These are phyloP conservation scores for Mythimna ferrago DNA, from an alignment of 2,888 invertebrate species.

Conservation along the genomic window DNA sequence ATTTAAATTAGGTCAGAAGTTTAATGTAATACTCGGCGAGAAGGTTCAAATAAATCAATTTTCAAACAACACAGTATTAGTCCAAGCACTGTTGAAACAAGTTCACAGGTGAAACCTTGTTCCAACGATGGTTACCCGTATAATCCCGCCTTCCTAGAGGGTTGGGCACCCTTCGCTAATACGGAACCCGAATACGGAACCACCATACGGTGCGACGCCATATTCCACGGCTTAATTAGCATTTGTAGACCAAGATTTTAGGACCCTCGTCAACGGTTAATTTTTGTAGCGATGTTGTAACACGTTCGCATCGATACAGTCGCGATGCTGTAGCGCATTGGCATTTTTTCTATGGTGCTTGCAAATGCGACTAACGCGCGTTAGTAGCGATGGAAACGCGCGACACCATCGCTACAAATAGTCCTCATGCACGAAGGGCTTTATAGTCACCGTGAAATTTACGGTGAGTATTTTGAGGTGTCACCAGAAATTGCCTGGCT, in stretches of 20 bases:
- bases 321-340: too few species aligned
- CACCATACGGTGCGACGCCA: constrained; percentile 21
- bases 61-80: not conserved
- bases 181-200: constrained; percentile 19
- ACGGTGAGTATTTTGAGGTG: constrained; percentile 23
- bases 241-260: constrained; percentile 39
- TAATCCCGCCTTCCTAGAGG: constrained; percentile 40
- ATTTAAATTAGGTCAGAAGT: not conserved
- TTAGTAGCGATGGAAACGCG: too few species aligned
- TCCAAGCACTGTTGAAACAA: constrained; percentile 11
- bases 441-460: constrained; percentile 42
- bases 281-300: too few species aligned
- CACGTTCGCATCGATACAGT: too few species aligned
- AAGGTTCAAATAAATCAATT: constrained; percentile 27
- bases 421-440: too few species aligned
- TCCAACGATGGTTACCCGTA: constrained; percentile 1
- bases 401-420: too few species aligned
- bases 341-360: too few species aligned
- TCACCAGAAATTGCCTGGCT: constrained; percentile 12
- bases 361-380: too few species aligned
- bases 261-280: too few species aligned
- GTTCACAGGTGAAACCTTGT: constrained; percentile 28
- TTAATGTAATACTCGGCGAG: not conserved
- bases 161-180: constrained; percentile 31
- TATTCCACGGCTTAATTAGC: constrained; percentile 45